phyloP scores from a whole-genome alignment of 2,113 vertebrate genomes.

The Lamprotornis superbus region DNA sequence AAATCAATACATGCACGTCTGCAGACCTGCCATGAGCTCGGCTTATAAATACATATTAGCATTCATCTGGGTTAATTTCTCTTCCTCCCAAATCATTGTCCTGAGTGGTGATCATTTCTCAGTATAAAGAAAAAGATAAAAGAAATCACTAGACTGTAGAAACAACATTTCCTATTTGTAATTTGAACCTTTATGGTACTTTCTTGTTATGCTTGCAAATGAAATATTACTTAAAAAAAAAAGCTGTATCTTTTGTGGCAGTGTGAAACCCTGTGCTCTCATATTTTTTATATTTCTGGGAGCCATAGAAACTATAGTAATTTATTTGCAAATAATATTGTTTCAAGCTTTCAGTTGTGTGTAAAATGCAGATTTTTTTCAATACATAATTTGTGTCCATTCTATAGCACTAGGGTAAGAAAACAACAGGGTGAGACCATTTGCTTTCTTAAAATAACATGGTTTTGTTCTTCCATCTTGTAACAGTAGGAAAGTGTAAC shows the following conservation, averaged over 20 bases:
- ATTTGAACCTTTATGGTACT: neutral
- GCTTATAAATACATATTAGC: neutral
- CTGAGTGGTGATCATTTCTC: constrained; percentile 8
- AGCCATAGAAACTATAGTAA: neutral
- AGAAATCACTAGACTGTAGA: neutral
- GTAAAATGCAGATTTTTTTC: neutral
- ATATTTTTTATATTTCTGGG: neutral
- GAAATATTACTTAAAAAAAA: neutral
- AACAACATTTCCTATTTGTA: neutral
- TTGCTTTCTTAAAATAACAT: neutral
- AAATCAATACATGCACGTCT: constrained; percentile 24
- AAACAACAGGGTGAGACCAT: neutral
- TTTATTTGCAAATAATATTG: neutral
- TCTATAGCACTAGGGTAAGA: neutral
- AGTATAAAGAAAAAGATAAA: neutral
- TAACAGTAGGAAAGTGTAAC: neutral
- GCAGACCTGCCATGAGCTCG: neutral
- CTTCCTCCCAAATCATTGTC: constrained; percentile 5
- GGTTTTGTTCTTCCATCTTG: neutral
- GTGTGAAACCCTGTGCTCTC: neutral
- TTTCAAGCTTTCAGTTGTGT: neutral
- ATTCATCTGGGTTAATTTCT: constrained; percentile 31
- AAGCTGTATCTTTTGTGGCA: neutral
- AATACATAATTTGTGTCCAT: neutral
- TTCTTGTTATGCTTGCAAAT: neutral